phyloP scores from a whole-genome alignment of 2,113 vertebrate genomes.

The Oreocharis arfaki region DNA sequence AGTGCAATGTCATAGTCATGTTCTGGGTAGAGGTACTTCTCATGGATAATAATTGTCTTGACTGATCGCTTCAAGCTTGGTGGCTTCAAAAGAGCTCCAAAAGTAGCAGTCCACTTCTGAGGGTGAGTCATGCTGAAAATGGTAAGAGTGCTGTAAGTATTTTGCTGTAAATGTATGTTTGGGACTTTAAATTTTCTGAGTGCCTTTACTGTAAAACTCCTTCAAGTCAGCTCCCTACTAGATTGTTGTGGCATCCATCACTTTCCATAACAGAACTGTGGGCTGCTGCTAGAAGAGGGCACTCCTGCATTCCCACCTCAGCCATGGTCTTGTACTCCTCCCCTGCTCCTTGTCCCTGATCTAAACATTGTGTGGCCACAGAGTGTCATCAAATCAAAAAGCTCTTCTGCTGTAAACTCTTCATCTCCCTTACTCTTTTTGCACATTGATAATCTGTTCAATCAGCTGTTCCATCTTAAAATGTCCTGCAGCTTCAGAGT shows the following conservation, averaged over 20 bases:
- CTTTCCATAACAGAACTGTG: not conserved
- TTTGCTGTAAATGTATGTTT: not conserved
- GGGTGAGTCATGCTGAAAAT: constrained; percentile 69
- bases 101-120: constrained; percentile 79
- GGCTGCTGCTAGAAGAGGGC: not conserved
- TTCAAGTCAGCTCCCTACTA: not conserved
- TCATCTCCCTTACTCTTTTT: not conserved
- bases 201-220: not conserved
- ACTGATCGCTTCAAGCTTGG: constrained; percentile 64
- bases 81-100: constrained; percentile 75
- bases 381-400: not conserved
- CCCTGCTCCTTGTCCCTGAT: not conserved
- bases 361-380: not conserved
- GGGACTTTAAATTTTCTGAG: not conserved
- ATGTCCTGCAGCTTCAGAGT: not conserved
- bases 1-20: constrained; percentile 86
- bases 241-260: not conserved
- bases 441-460: not conserved
- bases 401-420: not conserved
- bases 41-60: constrained; percentile 81
- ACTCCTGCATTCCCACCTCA: not conserved
- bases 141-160: not conserved
- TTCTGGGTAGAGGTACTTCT: constrained; percentile 74
- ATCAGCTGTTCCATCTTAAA: not conserved
- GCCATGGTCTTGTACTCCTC: not conserved